Evolutionary conservation across 2,797 vertebrate genomes (phyloP), one percentile per base, ranked within the genome.

Genomic region (Characodon lateralis): DNA sequence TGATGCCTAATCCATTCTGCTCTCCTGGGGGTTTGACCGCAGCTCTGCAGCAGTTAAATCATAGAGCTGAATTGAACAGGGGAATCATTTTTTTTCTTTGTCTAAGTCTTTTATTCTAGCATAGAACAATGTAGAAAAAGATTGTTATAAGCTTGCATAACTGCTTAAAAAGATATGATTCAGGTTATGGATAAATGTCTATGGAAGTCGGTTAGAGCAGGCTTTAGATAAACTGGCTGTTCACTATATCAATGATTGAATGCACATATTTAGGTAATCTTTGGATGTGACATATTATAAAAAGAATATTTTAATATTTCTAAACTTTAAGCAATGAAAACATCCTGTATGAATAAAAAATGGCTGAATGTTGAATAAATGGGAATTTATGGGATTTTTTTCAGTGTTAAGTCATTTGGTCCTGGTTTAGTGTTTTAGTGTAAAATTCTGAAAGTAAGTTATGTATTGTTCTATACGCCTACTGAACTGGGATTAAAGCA

Each of bases 31-130:
- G 77, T 80, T 76, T 10, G 59, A 81, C 76, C 46, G 74, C 63
- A 73, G 76, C 79, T 79, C 77, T 73, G 77, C 78, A 66, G 70
- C 80, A 89, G 91, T 89, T 80, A 86, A 90, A 84, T 90, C 77
- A 90, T 84, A 83, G 59, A 74, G 74, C 53, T 75, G 56, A 85
- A 83, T 56, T 28, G 58, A 39, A 82, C 75, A 71, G 61, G 79
- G 71, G 63, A 81, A 83, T 71, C 79, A 63, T 71, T 83, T 81
- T 79, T 79, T 77, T 76, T 84, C 63, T 74, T 35, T 39, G 31
- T 74, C 28, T 65, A 31, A 65, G 20, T 81, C 28, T 72, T 71
- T 79, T 73, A 53, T 56, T 81, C 72, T 66, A 24, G 88, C 61
- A 43, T 72, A 48, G 14, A 87, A 82, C 72, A 73, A 71, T 78